Percentiles rank a stretch among this genome's conserved stretches.
These are phyloP conservation scores for Entomyzon cyanotis DNA, from an alignment of 2,113 vertebrate species.

Conservation along the genomic window DNA sequence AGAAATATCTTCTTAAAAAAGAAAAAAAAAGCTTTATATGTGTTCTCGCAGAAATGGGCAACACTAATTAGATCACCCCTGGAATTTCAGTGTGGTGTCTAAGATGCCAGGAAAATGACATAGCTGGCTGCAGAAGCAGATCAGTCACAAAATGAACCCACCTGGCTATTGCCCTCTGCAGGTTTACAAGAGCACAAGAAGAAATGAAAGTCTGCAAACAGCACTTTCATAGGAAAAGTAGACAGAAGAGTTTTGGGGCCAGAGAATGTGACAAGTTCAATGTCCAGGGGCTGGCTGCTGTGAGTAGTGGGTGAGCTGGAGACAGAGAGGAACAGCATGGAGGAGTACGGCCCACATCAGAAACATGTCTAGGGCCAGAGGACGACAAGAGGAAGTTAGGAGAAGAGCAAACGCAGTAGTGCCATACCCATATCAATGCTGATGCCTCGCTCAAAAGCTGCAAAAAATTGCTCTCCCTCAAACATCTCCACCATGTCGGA, in stretches of 20 bases:
- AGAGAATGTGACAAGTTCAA: not conserved
- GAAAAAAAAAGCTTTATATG: not conserved
- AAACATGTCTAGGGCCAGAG: accelerated
- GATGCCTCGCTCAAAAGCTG: slow-evolving; percentile 91
- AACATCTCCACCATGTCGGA: slow-evolving; percentile 92
- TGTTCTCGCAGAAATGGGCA: not conserved
- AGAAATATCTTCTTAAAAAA: not conserved
- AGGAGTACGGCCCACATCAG: not conserved
- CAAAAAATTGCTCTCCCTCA: slow-evolving; percentile 96
- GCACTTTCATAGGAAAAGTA: not conserved
- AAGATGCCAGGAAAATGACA: not conserved
- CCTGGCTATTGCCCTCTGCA: not conserved
- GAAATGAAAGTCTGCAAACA: not conserved
- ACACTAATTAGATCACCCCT: not conserved
- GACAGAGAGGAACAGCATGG: not conserved
- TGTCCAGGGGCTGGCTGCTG: not conserved
- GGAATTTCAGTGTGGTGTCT: not conserved
- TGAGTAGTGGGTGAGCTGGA: not conserved
- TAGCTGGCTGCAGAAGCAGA: not conserved
- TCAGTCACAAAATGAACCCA: not conserved
- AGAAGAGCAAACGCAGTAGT: not conserved
- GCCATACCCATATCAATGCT: slow-evolving; percentile 83
- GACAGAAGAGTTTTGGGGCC: not conserved
- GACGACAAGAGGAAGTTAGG: not conserved
- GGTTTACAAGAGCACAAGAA: not conserved